A percentile compares a stretch with the other conserved stretches of the same genome.
These are phyloP conservation scores for Agrochola macilenta DNA, from an alignment of 2,888 invertebrate species.

Conservation along the genomic window DNA sequence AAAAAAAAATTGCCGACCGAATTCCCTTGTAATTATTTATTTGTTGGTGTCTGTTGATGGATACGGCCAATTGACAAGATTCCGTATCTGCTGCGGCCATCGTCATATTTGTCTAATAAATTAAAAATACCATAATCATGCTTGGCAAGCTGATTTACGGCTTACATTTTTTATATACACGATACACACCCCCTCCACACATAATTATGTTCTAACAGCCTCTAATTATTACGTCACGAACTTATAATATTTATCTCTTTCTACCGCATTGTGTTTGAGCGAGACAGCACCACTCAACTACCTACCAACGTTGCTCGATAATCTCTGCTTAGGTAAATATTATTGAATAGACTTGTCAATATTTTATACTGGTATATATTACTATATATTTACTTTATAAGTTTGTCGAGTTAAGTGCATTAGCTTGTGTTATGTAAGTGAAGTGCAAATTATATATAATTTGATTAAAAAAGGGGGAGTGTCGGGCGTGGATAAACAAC, in stretches of 20 bases:
- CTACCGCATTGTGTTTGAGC: not conserved
- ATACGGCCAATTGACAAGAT: not conserved
- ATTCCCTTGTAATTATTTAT: not conserved
- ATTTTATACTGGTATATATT: conserved; percentile 44
- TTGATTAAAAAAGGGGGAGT: conserved; percentile 26
- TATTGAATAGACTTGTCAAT: conserved; percentile 53
- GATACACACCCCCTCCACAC: conserved; percentile 11
- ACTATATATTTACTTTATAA: conserved; percentile 40
- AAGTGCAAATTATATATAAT: conserved; percentile 21
- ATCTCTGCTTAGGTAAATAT: conserved; percentile 49
- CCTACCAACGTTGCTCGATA: conserved; percentile 16
- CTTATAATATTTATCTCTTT: not conserved
- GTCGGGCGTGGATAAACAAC: not conserved
- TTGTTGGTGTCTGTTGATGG: not conserved
- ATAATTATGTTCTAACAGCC: conserved; percentile 35
- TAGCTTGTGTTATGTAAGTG: conserved; percentile 53
- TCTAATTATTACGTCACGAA: conserved; percentile 54
- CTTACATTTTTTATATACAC: conserved; percentile 6
- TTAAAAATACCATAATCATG: conserved; percentile 1
- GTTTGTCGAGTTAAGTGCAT: conserved; percentile 50
- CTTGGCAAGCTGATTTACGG: not conserved
- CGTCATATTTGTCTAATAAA: conserved; percentile 5
- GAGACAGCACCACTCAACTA: conserved; percentile 1
- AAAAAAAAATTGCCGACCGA: not conserved
- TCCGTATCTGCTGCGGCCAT: conserved; percentile 10